Conservation (phyloP, 2,113 vertebrate genomes). For the Saccopteryx leptura region DNA sequence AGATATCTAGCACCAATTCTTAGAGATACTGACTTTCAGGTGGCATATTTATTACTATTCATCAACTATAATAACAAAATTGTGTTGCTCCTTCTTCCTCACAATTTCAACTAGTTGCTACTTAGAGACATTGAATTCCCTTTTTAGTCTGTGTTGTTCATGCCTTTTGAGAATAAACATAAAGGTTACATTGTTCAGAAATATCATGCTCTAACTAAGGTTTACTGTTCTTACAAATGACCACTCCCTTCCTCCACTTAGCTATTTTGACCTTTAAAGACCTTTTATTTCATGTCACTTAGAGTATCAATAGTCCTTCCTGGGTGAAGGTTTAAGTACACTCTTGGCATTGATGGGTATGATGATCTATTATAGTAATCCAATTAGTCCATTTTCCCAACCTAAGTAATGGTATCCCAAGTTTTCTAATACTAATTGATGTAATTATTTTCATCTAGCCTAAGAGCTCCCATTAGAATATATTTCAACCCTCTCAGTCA, state of each 20-base stretch:
- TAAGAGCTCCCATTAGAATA: neutral
- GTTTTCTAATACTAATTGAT: neutral
- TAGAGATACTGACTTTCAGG: neutral
- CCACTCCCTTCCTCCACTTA: neutral
- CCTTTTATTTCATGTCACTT: neutral
- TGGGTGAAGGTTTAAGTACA: neutral
- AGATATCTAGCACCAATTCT: neutral
- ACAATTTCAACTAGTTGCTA: neutral
- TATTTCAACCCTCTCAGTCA: neutral
- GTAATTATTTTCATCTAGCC: neutral
- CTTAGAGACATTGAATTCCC: neutral
- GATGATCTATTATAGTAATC: neutral
- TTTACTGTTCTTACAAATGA: neutral
- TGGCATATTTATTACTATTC: neutral
- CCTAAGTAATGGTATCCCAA: too few species aligned
- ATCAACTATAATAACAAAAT: neutral
- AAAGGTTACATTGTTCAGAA: neutral
- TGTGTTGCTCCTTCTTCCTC: neutral
- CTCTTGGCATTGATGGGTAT: neutral
- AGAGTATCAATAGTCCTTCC: neutral
- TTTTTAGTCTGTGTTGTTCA: neutral
- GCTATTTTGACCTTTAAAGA: neutral
- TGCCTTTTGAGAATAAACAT: neutral
- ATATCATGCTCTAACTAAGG: neutral
- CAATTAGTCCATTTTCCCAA: neutral